Evolutionary conservation across 2,797 vertebrate species (phyloP).

Genomic region (Mus caroli): DNA sequence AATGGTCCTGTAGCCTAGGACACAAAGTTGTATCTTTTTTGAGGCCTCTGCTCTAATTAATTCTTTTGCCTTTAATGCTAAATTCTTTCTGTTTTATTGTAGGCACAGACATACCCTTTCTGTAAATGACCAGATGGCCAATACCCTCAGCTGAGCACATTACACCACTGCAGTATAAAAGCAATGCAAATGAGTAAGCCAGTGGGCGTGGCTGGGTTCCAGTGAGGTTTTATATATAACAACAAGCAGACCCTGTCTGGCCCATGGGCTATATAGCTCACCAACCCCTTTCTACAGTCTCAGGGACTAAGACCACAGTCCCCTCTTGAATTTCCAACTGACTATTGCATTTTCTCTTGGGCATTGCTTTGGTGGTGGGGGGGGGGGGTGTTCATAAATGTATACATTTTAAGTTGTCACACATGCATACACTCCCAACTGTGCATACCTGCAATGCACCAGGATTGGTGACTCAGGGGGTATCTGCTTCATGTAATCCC

Average conservation of each 20-base stretch:
- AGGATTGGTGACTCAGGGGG: conserved; percentile 92
- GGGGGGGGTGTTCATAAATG: neutral
- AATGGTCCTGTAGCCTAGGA: neutral
- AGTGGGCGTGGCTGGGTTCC: neutral
- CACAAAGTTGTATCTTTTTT: neutral
- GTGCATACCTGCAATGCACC: conserved; percentile 98
- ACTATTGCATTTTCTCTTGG: neutral
- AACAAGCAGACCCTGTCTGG: neutral
- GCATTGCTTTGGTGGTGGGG: neutral
- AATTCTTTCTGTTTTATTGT: neutral
- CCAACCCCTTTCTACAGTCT: neutral
- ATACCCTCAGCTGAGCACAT: neutral
- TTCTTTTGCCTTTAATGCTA: conserved; percentile 1
- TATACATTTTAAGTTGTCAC: neutral
- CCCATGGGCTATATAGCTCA: neutral
- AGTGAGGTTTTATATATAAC: neutral
- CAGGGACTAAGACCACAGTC: neutral
- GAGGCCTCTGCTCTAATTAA: neutral
- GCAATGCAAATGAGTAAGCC: neutral
- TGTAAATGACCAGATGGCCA: neutral
- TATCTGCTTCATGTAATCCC: conserved; percentile 95
- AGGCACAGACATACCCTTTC: neutral
- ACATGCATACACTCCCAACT: accelerated
- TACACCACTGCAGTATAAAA: neutral
- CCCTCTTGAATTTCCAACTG: neutral